These are phyloP conservation scores for Tragelaphus imberbis DNA, from an alignment of 2,113 vertebrate species.

Conservation along the genomic window DNA sequence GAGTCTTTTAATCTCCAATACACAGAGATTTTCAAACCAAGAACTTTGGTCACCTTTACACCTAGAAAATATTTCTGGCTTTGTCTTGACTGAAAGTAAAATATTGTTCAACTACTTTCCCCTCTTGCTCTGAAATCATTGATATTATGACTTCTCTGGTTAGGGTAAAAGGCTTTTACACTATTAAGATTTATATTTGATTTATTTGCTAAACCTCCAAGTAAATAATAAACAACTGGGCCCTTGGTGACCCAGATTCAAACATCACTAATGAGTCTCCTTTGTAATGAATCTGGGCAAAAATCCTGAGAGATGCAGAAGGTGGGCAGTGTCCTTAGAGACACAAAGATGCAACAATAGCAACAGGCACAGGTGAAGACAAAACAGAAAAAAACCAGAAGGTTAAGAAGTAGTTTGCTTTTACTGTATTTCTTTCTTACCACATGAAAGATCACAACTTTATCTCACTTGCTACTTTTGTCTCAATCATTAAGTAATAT, in stretches of 20 bases:
- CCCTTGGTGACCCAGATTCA: constrained; percentile 1
- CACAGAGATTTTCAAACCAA: not conserved
- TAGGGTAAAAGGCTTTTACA: not conserved
- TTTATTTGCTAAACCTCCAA: not conserved
- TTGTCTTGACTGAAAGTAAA: not conserved
- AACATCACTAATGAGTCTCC: not conserved
- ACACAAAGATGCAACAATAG: not conserved
- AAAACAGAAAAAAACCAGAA: not conserved
- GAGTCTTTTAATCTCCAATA: not conserved
- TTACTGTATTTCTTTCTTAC: not conserved
- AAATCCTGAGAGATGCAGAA: not conserved
- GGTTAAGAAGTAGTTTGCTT: not conserved
- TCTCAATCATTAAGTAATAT: not conserved
- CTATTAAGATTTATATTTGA: not conserved
- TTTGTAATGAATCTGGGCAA: constrained; percentile 6
- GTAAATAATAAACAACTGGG: not conserved
- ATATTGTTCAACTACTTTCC: not conserved
- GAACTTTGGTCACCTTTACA: not conserved
- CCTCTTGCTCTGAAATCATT: not conserved
- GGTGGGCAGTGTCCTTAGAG: constrained; percentile 25
- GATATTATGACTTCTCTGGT: not conserved
- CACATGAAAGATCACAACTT: not conserved
- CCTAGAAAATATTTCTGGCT: not conserved
- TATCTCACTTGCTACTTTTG: not conserved
- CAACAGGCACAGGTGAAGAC: not conserved